Evolutionary conservation across 2,113 vertebrate genomes (phyloP).

Genomic region (Sylvietta virens): DNA sequence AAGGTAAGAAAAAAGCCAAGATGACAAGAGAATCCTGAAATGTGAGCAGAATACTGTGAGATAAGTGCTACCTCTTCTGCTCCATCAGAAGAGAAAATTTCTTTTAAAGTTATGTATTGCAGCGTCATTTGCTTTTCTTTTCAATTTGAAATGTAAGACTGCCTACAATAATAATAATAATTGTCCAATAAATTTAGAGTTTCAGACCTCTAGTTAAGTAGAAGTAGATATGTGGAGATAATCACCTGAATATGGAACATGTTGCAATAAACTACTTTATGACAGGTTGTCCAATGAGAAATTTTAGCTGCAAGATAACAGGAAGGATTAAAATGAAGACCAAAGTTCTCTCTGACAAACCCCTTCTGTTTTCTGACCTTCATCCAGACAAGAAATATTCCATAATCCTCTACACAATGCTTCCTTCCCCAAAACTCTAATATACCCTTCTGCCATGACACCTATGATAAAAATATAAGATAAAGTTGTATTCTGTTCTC

Average conservation of each 20-base stretch:
- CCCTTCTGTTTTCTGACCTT: neutral
- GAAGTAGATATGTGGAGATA: neutral
- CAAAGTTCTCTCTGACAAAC: neutral
- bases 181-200: neutral
- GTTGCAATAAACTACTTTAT: neutral
- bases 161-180: neutral
- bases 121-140: neutral
- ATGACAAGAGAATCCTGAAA: neutral
- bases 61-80: neutral
- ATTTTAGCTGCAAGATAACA: neutral
- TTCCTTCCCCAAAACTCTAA: neutral
- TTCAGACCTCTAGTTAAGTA: neutral
- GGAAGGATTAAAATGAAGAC: neutral
- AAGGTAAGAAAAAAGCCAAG: neutral
- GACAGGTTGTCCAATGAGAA: neutral
- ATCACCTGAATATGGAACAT: neutral
- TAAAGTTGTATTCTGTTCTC: neutral
- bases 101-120: neutral
- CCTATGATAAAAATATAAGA: neutral
- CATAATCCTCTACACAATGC: neutral
- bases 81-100: neutral
- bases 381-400: neutral
- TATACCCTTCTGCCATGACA: neutral
- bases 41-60: neutral
- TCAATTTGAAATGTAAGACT: neutral